Percentiles rank a stretch among this genome's conserved stretches.
phyloP scores from a whole-genome alignment of 2,113 vertebrate genomes.

The Regulus satrapa region DNA sequence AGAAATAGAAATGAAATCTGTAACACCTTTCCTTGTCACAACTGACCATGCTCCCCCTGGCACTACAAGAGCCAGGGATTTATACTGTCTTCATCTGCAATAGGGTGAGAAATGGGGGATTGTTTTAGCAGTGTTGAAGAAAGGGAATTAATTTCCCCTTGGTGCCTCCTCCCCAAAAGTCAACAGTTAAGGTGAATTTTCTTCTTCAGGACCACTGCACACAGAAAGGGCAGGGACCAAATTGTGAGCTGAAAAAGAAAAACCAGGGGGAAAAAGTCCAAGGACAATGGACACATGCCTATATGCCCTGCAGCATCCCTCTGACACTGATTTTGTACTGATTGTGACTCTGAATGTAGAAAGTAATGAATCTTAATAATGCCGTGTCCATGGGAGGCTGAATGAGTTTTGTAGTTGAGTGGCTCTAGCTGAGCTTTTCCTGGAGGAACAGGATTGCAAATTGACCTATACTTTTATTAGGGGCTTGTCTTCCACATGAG shows the following conservation, averaged over 20 bases:
- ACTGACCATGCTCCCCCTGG: neutral
- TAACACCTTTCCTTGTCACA: neutral
- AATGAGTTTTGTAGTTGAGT: neutral
- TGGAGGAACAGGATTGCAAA: neutral
- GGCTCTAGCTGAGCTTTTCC: neutral
- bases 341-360: neutral
- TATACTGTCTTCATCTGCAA: neutral
- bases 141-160: neutral
- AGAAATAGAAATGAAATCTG: neutral
- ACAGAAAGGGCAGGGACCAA: neutral
- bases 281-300: neutral
- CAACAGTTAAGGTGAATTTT: neutral
- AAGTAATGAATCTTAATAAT: neutral
- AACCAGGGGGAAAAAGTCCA: accelerated
- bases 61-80: neutral
- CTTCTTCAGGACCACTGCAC: neutral
- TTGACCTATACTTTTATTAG: neutral
- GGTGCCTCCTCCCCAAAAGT: neutral
- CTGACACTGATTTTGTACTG: neutral
- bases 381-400: neutral
- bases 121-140: neutral
- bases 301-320: neutral
- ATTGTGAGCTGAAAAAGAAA: neutral
- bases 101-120: neutral
- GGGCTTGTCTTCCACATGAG: neutral